Percentiles rank a stretch among this genome's conserved stretches.
phyloP scores from a whole-genome alignment of 35 echinoderm and acorn worm genomes.

The Nesometra sesokonis region DNA sequence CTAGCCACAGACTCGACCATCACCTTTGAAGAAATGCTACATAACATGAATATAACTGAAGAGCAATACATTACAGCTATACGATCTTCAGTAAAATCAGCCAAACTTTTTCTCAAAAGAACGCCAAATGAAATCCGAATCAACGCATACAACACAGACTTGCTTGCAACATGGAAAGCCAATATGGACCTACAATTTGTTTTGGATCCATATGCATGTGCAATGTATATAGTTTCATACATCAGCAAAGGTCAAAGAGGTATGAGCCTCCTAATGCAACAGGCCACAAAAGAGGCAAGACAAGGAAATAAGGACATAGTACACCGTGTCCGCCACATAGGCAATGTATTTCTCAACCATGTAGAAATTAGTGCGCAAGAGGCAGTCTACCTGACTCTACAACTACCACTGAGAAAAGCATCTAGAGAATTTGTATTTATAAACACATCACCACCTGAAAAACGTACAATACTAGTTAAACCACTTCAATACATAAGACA shows the following conservation, averaged over 20 bases:
- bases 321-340: constrained; percentile 34
- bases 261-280: constrained; percentile 29
- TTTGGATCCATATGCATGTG: constrained; percentile 52
- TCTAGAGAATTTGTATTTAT: constrained; percentile 52
- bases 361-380: constrained; percentile 71
- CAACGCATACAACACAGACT: constrained; percentile 8
- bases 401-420: constrained; percentile 39
- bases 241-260: constrained; percentile 54
- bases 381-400: constrained; percentile 37
- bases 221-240: constrained; percentile 54
- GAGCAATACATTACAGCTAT: constrained; percentile 35
- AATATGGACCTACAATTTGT: constrained; percentile 54
- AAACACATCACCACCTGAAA: constrained; percentile 30
- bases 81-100: constrained; percentile 32
- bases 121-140: constrained; percentile 35
- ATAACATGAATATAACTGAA: constrained; percentile 18
- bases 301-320: constrained; percentile 35
- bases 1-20: constrained; percentile 5
- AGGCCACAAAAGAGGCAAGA: constrained; percentile 30
- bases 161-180: constrained; percentile 32
- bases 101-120: constrained; percentile 47
- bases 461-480: constrained; percentile 33
- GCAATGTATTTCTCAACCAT: constrained; percentile 52
- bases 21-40: constrained; percentile 13
- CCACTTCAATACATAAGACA: constrained; percentile 8